A percentile compares a stretch with the other conserved stretches of the same genome.
Conservation (phyloP, 1,140 invertebrate species). For the Solen grandis region DNA sequence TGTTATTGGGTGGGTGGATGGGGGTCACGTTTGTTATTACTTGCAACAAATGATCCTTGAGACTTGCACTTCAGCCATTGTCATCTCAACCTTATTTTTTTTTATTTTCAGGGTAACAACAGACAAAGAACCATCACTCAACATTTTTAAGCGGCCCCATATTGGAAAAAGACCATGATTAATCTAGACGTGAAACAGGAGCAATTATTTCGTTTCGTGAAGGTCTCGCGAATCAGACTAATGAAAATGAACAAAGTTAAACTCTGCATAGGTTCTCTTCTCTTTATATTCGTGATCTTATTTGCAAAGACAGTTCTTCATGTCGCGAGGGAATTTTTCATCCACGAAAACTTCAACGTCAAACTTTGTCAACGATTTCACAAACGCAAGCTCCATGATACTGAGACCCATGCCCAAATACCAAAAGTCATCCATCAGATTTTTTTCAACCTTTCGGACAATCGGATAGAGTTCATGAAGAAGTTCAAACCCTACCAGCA, state of each 20-base stretch:
- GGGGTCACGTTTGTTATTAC: too few relatives aligned
- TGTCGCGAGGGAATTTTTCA: constrained; percentile 35
- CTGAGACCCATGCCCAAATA: constrained; percentile 21
- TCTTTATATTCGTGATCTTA: constrained; percentile 23
- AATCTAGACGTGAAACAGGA: neutral
- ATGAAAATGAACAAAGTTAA: neutral
- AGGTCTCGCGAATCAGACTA: neutral
- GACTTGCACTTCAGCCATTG: too few relatives aligned
- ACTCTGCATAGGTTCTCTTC: neutral
- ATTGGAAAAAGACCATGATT: neutral
- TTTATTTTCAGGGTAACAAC: too few relatives aligned
- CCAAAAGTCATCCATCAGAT: constrained; percentile 47
- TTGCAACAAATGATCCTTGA: too few relatives aligned
- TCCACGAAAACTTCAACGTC: constrained; percentile 46
- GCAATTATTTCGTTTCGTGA: neutral
- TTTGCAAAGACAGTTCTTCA: constrained; percentile 43
- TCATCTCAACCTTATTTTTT: too few relatives aligned
- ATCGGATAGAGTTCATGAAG: constrained; percentile 27
- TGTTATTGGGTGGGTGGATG: too few relatives aligned
- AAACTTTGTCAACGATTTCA: constrained; percentile 50
- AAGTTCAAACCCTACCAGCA: constrained; percentile 25
- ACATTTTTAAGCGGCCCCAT: neutral
- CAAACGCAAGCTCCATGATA: constrained; percentile 26
- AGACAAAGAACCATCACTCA: neutral
- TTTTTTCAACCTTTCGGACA: constrained; percentile 34